A percentile compares a stretch with the other conserved stretches of the same genome.
Evolutionary conservation across 2,888 invertebrate genomes (phyloP).

Genomic region (Gasteruption jaculator): DNA sequence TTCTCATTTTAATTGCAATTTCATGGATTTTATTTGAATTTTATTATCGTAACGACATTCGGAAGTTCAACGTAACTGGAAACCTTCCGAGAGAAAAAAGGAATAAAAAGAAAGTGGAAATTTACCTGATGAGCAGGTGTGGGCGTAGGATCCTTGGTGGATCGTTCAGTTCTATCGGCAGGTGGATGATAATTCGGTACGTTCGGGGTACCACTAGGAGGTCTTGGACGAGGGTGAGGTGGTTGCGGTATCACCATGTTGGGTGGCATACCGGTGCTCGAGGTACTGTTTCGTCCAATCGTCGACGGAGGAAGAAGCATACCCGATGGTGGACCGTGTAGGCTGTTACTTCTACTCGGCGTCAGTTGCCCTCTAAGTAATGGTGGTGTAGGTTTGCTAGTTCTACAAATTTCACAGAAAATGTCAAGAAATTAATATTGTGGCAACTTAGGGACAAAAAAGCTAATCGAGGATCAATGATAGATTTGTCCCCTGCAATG

Average conservation of each 20-base stretch:
- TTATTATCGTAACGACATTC: no score
- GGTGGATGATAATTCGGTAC: slow-evolving; percentile 48
- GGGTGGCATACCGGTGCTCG: slow-evolving; percentile 51
- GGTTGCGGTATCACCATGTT: slow-evolving; percentile 55
- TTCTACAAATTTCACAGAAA: slow-evolving; percentile 36
- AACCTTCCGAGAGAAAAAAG: no score
- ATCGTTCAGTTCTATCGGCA: slow-evolving; percentile 48
- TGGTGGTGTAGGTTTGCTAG: slow-evolving; percentile 47
- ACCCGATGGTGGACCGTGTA: slow-evolving; percentile 54
- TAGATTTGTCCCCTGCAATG: no score
- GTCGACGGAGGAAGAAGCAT: slow-evolving; percentile 55
- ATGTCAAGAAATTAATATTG: background rate
- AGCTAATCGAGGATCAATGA: slow-evolving; percentile 3
- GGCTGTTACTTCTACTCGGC: slow-evolving; percentile 48
- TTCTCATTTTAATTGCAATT: background rate
- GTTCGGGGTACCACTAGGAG: slow-evolving; percentile 37
- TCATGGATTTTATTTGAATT: background rate
- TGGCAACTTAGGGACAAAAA: background rate
- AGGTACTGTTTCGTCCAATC: slow-evolving; percentile 50
- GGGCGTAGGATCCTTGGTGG: slow-evolving; percentile 50
- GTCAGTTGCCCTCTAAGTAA: slow-evolving; percentile 47
- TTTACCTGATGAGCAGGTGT: slow-evolving; percentile 47
- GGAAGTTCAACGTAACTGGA: no score
- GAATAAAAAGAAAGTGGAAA: slow-evolving; percentile 12
- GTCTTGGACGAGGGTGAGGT: slow-evolving; percentile 50